These are phyloP conservation scores for Melinaea marsaeus DNA, from an alignment of 2,888 invertebrate species.

Conservation along the genomic window DNA sequence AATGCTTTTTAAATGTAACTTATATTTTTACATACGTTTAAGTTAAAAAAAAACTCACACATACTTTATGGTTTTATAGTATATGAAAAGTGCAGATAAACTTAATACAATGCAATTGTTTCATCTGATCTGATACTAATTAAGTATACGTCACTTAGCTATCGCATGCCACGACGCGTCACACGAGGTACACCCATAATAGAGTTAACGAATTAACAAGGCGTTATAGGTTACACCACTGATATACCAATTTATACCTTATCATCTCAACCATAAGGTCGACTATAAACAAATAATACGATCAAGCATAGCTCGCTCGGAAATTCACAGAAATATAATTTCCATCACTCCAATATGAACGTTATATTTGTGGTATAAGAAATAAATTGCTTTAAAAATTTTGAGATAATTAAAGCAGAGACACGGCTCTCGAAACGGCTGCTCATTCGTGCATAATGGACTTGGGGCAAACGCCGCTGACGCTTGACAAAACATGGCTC, in stretches of 20 bases:
- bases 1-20: no score
- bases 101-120: slow-evolving; percentile 45
- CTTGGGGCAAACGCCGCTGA: slow-evolving; percentile 64
- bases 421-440: slow-evolving; percentile 74
- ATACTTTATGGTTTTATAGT: no score
- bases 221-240: slow-evolving; percentile 32
- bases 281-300: slow-evolving; percentile 31
- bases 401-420: slow-evolving; percentile 63
- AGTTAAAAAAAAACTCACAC: no score
- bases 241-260: slow-evolving; percentile 35
- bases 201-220: slow-evolving; percentile 49
- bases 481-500: slow-evolving; percentile 72
- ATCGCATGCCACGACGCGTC: slow-evolving; percentile 57
- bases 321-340: slow-evolving; percentile 41
- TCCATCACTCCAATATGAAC: slow-evolving; percentile 43
- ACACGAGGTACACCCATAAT: slow-evolving; percentile 71
- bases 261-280: slow-evolving; percentile 17
- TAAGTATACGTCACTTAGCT: slow-evolving; percentile 59
- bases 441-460: slow-evolving; percentile 77
- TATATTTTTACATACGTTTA: no score
- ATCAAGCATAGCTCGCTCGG: slow-evolving; percentile 43
- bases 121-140: slow-evolving; percentile 55
- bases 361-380: slow-evolving; percentile 38
- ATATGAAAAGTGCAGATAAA: not conserved
- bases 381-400: slow-evolving; percentile 32